Percentiles rank a stretch among this genome's conserved stretches.
phyloP scores from a whole-genome alignment of 2,113 vertebrate species.

The Acanthochromis polyacanthus region DNA sequence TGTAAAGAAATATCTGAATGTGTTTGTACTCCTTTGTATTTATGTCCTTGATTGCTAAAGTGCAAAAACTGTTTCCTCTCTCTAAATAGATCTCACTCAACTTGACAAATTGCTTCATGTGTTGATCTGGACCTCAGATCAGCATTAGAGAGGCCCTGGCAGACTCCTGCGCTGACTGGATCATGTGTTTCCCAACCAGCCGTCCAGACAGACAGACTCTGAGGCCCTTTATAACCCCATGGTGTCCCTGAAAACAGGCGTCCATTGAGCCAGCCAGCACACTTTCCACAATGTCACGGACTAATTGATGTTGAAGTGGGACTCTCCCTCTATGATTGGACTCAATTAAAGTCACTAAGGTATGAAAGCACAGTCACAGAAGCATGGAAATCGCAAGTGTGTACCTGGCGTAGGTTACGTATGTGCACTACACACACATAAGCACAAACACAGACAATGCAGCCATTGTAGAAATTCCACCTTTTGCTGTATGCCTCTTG shows the following conservation, averaged over 20 bases:
- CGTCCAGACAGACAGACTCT: slow-evolving; percentile 31
- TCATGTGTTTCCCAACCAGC: slow-evolving; percentile 48
- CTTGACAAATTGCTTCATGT: slow-evolving; percentile 37
- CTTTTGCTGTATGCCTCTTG: not conserved
- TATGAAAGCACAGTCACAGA: slow-evolving; percentile 26
- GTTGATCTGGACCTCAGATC: slow-evolving; percentile 43
- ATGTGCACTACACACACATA: slow-evolving; percentile 11
- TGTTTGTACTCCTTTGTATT: slow-evolving; percentile 17
- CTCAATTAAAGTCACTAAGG: slow-evolving; percentile 47
- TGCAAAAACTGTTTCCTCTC: slow-evolving; percentile 27
- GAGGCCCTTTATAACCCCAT: slow-evolving; percentile 10
- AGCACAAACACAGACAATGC: slow-evolving; percentile 27
- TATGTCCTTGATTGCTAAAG: slow-evolving; percentile 14
- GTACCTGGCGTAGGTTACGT: not conserved
- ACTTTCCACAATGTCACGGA: slow-evolving; percentile 68
- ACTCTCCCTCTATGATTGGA: slow-evolving; percentile 43
- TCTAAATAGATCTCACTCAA: slow-evolving; percentile 40
- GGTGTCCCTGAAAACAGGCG: slow-evolving; percentile 55
- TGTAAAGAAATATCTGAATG: not conserved
- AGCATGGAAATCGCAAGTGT: slow-evolving; percentile 12
- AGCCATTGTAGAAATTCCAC: slow-evolving; percentile 19
- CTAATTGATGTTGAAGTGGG: slow-evolving; percentile 55
- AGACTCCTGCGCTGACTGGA: slow-evolving; percentile 49
- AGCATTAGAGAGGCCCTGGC: not conserved
- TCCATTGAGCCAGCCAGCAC: slow-evolving; percentile 55